These are phyloP conservation scores for Nanorana parkeri DNA, from an alignment of 2,113 vertebrate genomes.

Conservation along the genomic window DNA sequence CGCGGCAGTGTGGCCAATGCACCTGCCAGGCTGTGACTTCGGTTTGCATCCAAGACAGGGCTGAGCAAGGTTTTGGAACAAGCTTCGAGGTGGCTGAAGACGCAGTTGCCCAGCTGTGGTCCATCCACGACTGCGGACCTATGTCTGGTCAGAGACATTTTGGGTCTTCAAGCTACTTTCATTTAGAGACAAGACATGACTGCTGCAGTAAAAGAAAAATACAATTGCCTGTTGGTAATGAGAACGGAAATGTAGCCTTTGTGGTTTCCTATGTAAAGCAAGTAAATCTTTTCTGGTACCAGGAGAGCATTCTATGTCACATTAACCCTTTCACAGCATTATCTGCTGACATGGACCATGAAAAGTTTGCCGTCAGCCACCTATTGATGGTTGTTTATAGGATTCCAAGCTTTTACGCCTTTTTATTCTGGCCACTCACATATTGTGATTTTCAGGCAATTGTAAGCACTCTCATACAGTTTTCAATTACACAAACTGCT, in stretches of 20 bases:
- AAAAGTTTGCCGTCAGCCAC: too few species aligned
- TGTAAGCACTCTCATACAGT: too few species aligned
- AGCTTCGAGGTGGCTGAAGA: conserved; percentile 48
- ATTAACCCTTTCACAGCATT: conserved; percentile 25
- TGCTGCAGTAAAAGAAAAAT: conserved; percentile 58
- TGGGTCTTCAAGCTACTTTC: conserved; percentile 9
- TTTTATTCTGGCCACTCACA: too few species aligned
- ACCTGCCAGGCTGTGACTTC: conserved; percentile 67
- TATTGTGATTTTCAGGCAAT: too few species aligned
- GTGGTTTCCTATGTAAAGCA: conserved; percentile 71
- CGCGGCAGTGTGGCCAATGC: conserved; percentile 73
- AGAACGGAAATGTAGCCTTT: conserved; percentile 71
- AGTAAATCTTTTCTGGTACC: conserved; percentile 66
- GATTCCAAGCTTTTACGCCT: too few species aligned
- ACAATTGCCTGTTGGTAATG: conserved; percentile 50
- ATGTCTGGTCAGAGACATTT: conserved; percentile 78
- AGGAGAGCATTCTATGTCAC: background rate
- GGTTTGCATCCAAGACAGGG: conserved; percentile 65
- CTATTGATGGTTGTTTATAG: too few species aligned
- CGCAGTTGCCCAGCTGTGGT: background rate
- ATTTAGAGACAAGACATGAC: conserved; percentile 56
- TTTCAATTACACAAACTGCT: too few species aligned
- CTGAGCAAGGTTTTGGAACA: conserved; percentile 66
- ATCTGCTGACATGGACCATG: background rate
- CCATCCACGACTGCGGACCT: conserved; percentile 66